Conservation (phyloP, 2,888 invertebrate genomes). For the Heliconius ismenius region DNA sequence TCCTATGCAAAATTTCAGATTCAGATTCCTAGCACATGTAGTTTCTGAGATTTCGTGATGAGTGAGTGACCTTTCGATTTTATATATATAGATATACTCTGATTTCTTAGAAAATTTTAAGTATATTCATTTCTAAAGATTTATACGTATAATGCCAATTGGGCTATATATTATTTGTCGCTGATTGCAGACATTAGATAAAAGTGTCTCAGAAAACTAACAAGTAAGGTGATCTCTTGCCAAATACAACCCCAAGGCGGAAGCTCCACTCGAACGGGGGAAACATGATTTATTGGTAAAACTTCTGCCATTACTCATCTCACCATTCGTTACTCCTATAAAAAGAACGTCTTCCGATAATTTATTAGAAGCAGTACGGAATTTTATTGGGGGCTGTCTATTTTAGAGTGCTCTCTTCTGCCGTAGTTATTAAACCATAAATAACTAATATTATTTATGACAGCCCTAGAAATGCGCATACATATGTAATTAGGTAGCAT, state of each 20-base stretch:
- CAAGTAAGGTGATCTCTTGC: conserved; percentile 64
- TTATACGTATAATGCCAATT: background rate
- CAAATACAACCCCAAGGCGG: conserved; percentile 69
- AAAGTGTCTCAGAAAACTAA: conserved; percentile 67
- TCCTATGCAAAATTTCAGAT: no score
- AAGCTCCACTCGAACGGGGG: conserved; percentile 67
- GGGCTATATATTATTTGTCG: conserved; percentile 31
- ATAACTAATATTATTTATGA: conserved; percentile 67
- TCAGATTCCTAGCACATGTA: no score
- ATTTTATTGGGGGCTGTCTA: conserved; percentile 70
- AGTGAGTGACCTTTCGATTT: no score
- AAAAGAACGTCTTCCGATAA: conserved; percentile 78
- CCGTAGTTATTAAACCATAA: conserved; percentile 66
- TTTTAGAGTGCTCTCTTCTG: conserved; percentile 65
- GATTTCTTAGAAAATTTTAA: background rate
- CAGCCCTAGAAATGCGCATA: conserved; percentile 51
- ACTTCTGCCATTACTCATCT: conserved; percentile 79
- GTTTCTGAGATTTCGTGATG: no score
- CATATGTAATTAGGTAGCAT: conserved; percentile 49
- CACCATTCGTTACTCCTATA: conserved; percentile 81
- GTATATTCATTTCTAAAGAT: background rate
- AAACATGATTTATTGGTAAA: conserved; percentile 77
- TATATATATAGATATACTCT: no score
- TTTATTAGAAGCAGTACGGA: conserved; percentile 73
- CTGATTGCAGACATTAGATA: conserved; percentile 65